Evolutionary conservation across 2,797 vertebrate genomes (phyloP), one percentile per base, ranked within the genome.

Genomic region (Lagocephalus sceleratus): DNA sequence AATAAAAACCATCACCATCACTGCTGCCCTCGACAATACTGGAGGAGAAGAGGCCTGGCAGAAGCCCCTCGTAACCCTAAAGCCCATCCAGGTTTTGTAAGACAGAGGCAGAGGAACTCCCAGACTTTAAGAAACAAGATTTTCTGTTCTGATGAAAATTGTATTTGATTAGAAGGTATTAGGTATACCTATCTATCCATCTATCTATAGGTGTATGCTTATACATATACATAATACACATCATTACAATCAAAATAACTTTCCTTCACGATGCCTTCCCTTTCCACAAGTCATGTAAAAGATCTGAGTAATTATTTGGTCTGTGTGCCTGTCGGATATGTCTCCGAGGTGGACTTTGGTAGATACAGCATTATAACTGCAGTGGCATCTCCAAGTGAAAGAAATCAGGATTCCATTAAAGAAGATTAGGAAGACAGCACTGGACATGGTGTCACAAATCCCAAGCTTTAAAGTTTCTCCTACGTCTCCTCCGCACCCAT

Each of bases 391-490:
- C 65, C 73, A 73, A 81, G 71, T 76, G 81, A 74, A 79, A 86
- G 61, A 84, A 79, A 86, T 83, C 73, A 77, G 74, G 65, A 79
- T 84, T 85, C 79, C 75, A 83, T 89, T 87, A 77, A 70, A 83
- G 64, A 57, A 82, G 79, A 86, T 86, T 82, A 88, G 73, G 70
- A 72, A 60, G 47, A 76, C 57, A 43, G 74, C 53, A 39, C 70
- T 73, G 78, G 79, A 86, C 82, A 85, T 75, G 70, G 59, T 81
- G 74, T 80, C 85, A 81, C 78, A 87, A 84, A 86, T 83, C 76
- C 78, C 29, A 40, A 67, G 74, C 68, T 83, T 81, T 73, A 73
- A 78, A 76, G 72, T 82, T 79, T 69, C 54, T 57, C 65, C 44
- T 63, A 61, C 61, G 12, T 69, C 64, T 49, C 70, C 68, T 71